Conservation (phyloP, 2,888 invertebrate species). For the Synergus japonicus region DNA sequence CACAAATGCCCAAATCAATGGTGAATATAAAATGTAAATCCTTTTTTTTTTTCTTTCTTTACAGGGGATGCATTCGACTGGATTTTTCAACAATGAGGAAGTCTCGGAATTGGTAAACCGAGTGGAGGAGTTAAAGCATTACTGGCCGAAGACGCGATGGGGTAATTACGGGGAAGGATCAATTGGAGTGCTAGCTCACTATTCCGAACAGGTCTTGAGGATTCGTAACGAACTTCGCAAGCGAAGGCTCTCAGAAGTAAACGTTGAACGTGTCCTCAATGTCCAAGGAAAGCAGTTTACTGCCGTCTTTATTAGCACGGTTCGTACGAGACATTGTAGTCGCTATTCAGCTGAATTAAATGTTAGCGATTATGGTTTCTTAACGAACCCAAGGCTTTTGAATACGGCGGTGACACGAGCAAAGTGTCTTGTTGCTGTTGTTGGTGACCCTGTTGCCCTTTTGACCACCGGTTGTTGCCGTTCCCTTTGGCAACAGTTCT, state of each 20-base stretch:
- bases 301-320: conserved; percentile 89
- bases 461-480: conserved; percentile 88
- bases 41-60: conserved; percentile 26
- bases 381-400: conserved; percentile 88
- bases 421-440: conserved; percentile 89
- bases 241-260: conserved; percentile 85
- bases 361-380: conserved; percentile 86
- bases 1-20: not conserved
- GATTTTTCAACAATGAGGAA: conserved; percentile 90
- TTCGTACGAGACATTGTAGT: conserved; percentile 87
- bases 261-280: conserved; percentile 90
- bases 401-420: conserved; percentile 92
- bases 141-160: conserved; percentile 86
- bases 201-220: conserved; percentile 87
- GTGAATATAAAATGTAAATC: conserved; percentile 5
- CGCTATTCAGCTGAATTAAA: conserved; percentile 78
- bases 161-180: conserved; percentile 87
- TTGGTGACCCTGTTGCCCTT: conserved; percentile 90
- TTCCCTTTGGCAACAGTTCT: conserved; percentile 89
- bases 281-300: conserved; percentile 93
- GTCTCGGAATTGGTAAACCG: conserved; percentile 89
- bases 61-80: conserved; percentile 81
- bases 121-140: conserved; percentile 84
- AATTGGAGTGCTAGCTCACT: conserved; percentile 91
- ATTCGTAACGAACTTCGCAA: conserved; percentile 88